Percentiles rank a stretch among this genome's conserved stretches.
phyloP scores from a whole-genome alignment of 1,140 invertebrate species.

The Zaprionus gabonicus region DNA sequence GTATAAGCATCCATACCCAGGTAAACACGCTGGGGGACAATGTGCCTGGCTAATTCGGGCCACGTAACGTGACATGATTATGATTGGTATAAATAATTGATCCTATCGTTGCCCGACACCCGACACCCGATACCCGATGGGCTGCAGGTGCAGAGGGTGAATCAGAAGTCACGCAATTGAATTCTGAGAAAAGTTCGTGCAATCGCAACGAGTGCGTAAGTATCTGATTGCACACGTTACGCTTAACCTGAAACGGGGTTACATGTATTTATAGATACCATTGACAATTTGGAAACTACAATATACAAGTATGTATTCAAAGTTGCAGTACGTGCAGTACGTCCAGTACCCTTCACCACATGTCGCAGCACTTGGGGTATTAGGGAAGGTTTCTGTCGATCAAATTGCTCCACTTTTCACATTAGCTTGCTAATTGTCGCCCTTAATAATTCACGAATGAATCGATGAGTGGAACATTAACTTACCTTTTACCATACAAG shows the following conservation, averaged over 20 bases:
- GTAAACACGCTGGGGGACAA: not conserved
- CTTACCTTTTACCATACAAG: conserved; percentile 17
- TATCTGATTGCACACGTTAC: not conserved
- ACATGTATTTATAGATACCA: too few relatives aligned
- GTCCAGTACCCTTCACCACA: too few relatives aligned
- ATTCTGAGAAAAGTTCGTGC: not conserved
- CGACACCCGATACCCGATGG: too few relatives aligned
- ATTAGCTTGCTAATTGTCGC: conserved; percentile 45
- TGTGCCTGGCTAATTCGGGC: not conserved
- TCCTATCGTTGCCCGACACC: not conserved
- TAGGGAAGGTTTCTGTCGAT: not conserved
- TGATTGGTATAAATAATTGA: not conserved
- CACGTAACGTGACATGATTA: not conserved
- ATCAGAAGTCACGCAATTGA: not conserved
- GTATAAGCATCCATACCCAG: too few relatives aligned
- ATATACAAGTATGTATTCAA: too few relatives aligned
- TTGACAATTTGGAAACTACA: too few relatives aligned
- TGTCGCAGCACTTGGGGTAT: too few relatives aligned
- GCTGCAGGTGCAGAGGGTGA: too few relatives aligned
- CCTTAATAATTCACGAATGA: conserved; percentile 39
- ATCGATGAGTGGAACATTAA: not conserved
- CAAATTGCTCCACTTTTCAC: conserved; percentile 14
- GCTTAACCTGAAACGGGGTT: not conserved
- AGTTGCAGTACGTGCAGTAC: too few relatives aligned
- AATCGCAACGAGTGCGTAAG: not conserved